Base-by-base conservation (phyloP, 1,140 invertebrate species). In the Euborellia annulipes region DNA sequence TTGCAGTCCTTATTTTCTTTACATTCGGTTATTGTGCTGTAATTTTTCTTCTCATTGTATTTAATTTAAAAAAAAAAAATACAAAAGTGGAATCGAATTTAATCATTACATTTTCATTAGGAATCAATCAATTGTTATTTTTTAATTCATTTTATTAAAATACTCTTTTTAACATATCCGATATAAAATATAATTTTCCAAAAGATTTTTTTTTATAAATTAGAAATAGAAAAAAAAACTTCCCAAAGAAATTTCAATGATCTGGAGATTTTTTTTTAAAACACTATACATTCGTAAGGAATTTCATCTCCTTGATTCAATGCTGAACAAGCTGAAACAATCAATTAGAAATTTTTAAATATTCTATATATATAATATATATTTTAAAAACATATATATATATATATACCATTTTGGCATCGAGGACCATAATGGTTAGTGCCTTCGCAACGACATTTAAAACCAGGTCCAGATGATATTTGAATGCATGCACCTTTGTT, bases 391-490 rank as follows among this genome's bases (percentile, higher is more conserved):
- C 18, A 40, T 16, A 40, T 40, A 2, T 39, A 19, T 16, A 16
- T n/a, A 40, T 52, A 59, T 55, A 62, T 65, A 78, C 76, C 63
- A 67, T 65, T 70, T 54, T 79, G 71, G 59, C 79, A 84, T 50
- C 72, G 64, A 42, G 63, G 61, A 17, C 80, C 80, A 57, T 75
- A 79, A 56, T 66, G 82, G 39, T 79, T 78, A 36, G 79, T 82
- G 44, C 78, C 77, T 55, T 79, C 75, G 58, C 80, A 84, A 51
- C 72, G 64, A 57, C 79, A 84, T 58, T 73, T 71, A 56, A 68
- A 84, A 23, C 76, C 73, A 4, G 76, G 77, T 9, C 70, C 65
- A 46, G 71, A 68, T 2, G 70, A 68, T 19, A 78, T 76, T 63
- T 84, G 79, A 36, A 73, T 73, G 55, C 79, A 84, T 0, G 67